Evolutionary conservation across 2,113 vertebrate species (phyloP).

Genomic region (Podilymbus podiceps): DNA sequence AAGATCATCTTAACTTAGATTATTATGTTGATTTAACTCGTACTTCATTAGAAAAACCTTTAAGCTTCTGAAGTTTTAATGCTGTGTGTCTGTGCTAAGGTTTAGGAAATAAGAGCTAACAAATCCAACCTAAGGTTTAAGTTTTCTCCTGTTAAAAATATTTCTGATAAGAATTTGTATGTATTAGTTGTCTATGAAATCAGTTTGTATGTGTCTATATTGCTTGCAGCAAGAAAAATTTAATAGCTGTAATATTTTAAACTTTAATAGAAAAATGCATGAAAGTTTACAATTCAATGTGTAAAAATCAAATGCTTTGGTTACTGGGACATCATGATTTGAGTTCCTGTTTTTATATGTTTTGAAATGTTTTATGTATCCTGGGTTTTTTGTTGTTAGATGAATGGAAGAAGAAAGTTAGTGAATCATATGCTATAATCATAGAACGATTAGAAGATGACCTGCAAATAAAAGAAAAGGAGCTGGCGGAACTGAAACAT

Average conservation of each 20-base stretch:
- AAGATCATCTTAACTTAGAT: not conserved
- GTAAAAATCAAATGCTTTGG: not conserved
- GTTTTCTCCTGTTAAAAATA: conserved; percentile 32
- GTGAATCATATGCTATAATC: conserved; percentile 88
- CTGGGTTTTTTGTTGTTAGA: conserved; percentile 71
- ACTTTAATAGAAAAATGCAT: not conserved
- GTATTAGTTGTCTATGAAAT: not conserved
- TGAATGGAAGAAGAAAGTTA: conserved; percentile 98
- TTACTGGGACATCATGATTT: not conserved
- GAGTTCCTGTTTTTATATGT: not conserved
- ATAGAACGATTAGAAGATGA: conserved; percentile 87
- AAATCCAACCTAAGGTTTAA: not conserved
- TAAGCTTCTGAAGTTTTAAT: not conserved
- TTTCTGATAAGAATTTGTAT: not conserved
- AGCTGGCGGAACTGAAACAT: conserved; percentile 81
- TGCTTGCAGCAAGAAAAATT: not conserved
- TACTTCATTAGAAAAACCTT: not conserved
- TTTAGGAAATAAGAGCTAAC: conserved; percentile 14
- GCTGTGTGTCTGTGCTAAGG: not conserved
- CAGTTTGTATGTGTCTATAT: not conserved
- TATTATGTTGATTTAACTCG: not conserved
- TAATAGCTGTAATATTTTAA: conserved; percentile 45
- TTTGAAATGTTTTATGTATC: not conserved
- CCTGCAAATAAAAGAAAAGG: conserved; percentile 85
- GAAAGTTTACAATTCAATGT: not conserved